Conservation (phyloP, 2,113 vertebrate species). For the Halcyon senegalensis region DNA sequence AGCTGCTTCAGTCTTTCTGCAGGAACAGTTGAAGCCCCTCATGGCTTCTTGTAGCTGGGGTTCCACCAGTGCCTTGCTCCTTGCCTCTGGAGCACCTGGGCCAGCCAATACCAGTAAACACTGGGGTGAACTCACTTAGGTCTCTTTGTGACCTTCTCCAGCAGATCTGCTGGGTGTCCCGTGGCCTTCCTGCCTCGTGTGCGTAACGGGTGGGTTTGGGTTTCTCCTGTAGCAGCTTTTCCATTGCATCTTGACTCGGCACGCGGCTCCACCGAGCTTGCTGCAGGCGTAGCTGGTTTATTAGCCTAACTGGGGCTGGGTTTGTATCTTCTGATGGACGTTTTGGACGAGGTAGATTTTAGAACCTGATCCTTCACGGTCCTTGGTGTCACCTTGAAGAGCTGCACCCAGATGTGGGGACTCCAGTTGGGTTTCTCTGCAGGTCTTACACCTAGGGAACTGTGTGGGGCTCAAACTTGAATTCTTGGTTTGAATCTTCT, state of each 20-base stretch:
- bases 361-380: not conserved
- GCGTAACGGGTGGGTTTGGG: accelerated
- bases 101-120: too few species aligned
- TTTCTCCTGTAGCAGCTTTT: not conserved
- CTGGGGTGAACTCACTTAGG: not conserved
- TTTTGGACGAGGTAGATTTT: not conserved
- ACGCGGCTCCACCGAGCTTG: accelerated
- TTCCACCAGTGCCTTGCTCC: not conserved
- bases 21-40: not conserved
- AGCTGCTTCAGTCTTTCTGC: not conserved
- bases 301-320: not conserved
- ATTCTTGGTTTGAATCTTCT: not conserved
- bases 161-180: not conserved
- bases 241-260: not conserved
- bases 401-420: not conserved
- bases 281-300: not conserved
- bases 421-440: not conserved
- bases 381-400: not conserved
- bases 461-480: not conserved
- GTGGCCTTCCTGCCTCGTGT: not conserved
- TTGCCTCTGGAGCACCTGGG: not conserved
- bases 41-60: not conserved
- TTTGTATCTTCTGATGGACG: accelerated
- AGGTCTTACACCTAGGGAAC: not conserved
- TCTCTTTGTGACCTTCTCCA: not conserved